Evolutionary conservation across 2,797 vertebrate species (phyloP).

Genomic region (Xyrichtys novacula): DNA sequence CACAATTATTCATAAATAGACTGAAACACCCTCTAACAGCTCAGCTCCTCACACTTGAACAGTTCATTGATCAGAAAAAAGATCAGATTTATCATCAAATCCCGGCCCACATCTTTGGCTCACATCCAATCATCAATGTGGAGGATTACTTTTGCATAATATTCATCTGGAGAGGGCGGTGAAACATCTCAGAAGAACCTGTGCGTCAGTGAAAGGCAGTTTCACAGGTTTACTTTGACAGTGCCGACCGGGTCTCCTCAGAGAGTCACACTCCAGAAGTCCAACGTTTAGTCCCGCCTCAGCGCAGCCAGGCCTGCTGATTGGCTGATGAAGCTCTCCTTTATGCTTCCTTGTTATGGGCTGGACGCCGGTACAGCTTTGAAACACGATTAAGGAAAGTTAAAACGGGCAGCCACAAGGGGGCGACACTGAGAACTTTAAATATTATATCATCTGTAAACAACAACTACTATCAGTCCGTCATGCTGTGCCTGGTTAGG

Average conservation of each 20-base stretch:
- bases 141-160: constrained; percentile 62
- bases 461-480: constrained; percentile 29
- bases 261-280: constrained; percentile 37
- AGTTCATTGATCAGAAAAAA: constrained; percentile 5
- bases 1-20: constrained; percentile 42
- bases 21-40: constrained; percentile 17
- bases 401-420: constrained; percentile 2
- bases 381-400: not conserved
- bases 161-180: constrained; percentile 33
- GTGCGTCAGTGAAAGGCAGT: constrained; percentile 34
- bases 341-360: constrained; percentile 12
- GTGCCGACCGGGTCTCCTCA: constrained; percentile 13
- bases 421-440: constrained; percentile 16
- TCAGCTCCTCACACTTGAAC: constrained; percentile 19
- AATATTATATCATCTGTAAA: constrained; percentile 55
- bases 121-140: constrained; percentile 29
- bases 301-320: constrained; percentile 51
- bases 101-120: constrained; percentile 13
- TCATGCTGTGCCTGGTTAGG: constrained; percentile 38
- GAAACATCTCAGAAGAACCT: constrained; percentile 21
- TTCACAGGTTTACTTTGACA: constrained; percentile 16
- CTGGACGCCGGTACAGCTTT: not conserved
- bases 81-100: constrained; percentile 20
- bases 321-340: constrained; percentile 47
- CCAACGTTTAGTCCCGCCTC: constrained; percentile 9